phyloP scores from a whole-genome alignment of 2,888 invertebrate genomes.

The Ormyrus thymus region DNA sequence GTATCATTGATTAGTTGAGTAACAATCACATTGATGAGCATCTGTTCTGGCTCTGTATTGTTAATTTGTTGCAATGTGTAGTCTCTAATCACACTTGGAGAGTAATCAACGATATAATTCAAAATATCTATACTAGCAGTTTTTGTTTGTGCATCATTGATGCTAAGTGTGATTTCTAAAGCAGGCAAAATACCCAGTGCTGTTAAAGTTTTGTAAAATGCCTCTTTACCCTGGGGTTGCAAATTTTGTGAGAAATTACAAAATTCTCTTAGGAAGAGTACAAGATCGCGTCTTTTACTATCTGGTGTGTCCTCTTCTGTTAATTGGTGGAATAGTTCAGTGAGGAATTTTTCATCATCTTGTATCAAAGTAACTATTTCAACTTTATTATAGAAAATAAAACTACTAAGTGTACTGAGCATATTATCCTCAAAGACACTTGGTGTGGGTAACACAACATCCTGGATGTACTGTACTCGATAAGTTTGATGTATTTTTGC shows the following conservation, averaged over 20 bases:
- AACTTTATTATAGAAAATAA: constrained; percentile 99
- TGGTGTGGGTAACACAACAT: constrained; percentile 98
- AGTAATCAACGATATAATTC: constrained; percentile 98
- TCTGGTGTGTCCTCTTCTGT: constrained; percentile 92
- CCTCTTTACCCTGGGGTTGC: constrained; percentile 97
- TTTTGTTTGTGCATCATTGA: constrained; percentile 95
- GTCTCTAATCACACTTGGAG: constrained; percentile 97
- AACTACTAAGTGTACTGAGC: constrained; percentile 97
- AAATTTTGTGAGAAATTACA: constrained; percentile 99
- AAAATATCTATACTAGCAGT: constrained; percentile 98
- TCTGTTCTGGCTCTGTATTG: constrained; percentile 93
- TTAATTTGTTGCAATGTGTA: constrained; percentile 95
- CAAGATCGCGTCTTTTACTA: constrained; percentile 91
- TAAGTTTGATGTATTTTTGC: constrained; percentile 99
- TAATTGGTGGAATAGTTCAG: constrained; percentile 94
- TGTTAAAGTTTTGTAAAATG: constrained; percentile 96
- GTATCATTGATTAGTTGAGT: constrained; percentile 98
- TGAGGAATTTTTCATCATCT: constrained; percentile 97
- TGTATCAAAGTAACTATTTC: constrained; percentile 98
- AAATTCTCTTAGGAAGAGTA: constrained; percentile 98
- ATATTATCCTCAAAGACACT: constrained; percentile 99
- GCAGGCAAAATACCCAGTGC: constrained; percentile 92
- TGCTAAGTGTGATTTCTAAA: constrained; percentile 91
- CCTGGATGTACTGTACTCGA: constrained; percentile 99
- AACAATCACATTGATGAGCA: constrained; percentile 96